Evolutionary conservation across 1,140 invertebrate genomes (phyloP).

Genomic region (Solen grandis): DNA sequence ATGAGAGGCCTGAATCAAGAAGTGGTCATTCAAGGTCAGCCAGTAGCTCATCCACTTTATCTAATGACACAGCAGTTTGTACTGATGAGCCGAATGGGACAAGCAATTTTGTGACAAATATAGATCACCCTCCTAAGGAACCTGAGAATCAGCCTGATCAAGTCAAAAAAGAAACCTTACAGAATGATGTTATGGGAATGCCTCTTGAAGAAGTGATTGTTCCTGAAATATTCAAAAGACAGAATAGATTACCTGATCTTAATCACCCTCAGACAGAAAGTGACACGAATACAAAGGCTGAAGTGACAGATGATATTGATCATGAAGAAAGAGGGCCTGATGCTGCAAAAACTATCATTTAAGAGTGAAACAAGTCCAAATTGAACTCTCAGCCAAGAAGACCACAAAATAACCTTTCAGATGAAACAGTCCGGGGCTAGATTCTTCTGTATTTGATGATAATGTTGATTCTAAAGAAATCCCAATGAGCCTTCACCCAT

Average conservation of each 20-base stretch:
- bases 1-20: conserved; percentile 32
- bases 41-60: not conserved
- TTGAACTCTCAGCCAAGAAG: conserved; percentile 12
- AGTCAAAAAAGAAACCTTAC: not conserved
- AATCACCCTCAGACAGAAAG: too few species aligned
- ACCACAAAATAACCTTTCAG: not conserved
- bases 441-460: too few species aligned
- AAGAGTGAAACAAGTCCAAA: conserved; percentile 35
- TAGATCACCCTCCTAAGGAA: not conserved
- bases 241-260: not conserved
- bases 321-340: not conserved
- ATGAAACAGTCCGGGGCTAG: not conserved
- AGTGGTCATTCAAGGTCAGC: not conserved
- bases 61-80: conserved; percentile 6
- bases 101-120: conserved; percentile 10
- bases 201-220: not conserved
- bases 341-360: not conserved
- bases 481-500: too few species aligned
- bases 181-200: not conserved
- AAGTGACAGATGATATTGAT: conserved; percentile 12
- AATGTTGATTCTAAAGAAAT: too few species aligned
- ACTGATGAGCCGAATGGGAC: not conserved
- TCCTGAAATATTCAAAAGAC: not conserved
- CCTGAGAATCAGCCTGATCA: not conserved
- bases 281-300: not conserved